Conservation (phyloP, 2,888 invertebrate genomes). For the Nephrotoma flavescens region DNA sequence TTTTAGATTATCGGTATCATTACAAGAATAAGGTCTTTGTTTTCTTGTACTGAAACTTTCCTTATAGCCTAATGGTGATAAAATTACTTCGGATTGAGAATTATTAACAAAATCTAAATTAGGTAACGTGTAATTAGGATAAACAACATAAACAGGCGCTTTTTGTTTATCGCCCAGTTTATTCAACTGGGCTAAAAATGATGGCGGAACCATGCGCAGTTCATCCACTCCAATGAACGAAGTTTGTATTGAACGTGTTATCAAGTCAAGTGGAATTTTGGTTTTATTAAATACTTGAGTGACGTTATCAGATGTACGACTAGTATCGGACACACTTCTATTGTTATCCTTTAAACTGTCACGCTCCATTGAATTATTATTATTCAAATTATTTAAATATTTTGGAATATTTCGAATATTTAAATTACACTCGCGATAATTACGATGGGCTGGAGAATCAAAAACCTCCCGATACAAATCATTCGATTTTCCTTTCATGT, state of each 20-base stretch:
- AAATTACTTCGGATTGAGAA: slow-evolving; percentile 45
- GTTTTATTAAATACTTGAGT: slow-evolving; percentile 24
- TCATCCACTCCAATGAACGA: slow-evolving; percentile 35
- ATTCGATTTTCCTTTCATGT: slow-evolving; percentile 11
- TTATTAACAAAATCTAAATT: slow-evolving; percentile 63
- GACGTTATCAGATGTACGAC: slow-evolving; percentile 26
- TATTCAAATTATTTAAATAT: slow-evolving; percentile 29
- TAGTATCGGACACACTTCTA: slow-evolving; percentile 22
- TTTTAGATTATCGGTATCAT: slow-evolving; percentile 65
- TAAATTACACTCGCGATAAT: slow-evolving; percentile 13
- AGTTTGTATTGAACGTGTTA: slow-evolving; percentile 64
- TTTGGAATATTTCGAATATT: slow-evolving; percentile 29
- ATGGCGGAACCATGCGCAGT: slow-evolving; percentile 50
- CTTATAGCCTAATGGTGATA: slow-evolving; percentile 39
- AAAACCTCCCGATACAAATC: slow-evolving; percentile 19
- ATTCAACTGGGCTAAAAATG: slow-evolving; percentile 49
- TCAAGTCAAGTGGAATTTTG: slow-evolving; percentile 39
- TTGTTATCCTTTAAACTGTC: slow-evolving; percentile 21
- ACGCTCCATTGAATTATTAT: slow-evolving; percentile 28
- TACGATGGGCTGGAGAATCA: slow-evolving; percentile 13
- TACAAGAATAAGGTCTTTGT: slow-evolving; percentile 58
- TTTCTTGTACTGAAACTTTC: slow-evolving; percentile 49
- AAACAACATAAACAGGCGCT: slow-evolving; percentile 76
- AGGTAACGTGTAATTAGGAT: slow-evolving; percentile 81
- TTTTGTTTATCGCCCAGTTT: slow-evolving; percentile 44